Evolutionary conservation across 1,140 invertebrate genomes (phyloP).

Genomic region (Neotoxoptera formosana): DNA sequence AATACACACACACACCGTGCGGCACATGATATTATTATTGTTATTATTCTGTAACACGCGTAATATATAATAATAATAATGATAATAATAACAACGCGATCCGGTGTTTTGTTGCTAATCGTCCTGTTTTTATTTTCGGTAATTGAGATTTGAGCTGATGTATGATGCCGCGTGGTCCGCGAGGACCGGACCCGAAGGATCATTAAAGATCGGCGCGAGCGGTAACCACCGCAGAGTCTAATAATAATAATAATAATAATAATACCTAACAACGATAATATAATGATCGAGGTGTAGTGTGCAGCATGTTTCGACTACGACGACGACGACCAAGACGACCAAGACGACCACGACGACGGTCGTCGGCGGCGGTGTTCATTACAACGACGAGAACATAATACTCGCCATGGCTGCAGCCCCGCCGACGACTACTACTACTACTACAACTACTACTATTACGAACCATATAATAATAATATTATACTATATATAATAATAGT

Average conservation of each 20-base stretch:
- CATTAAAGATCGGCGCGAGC: background rate
- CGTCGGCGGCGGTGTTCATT: conserved; percentile 33
- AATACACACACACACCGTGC: background rate
- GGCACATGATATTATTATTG: background rate
- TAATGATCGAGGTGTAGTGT: conserved; percentile 10
- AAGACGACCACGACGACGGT: background rate
- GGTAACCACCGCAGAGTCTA: background rate
- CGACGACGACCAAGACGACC: background rate
- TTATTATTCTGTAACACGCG: background rate
- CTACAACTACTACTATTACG: background rate
- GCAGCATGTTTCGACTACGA: background rate
- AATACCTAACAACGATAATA: conserved; percentile 23
- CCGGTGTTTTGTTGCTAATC: conserved; percentile 10
- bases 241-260: conserved; percentile 30
- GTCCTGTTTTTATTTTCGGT: background rate
- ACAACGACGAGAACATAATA: conserved; percentile 35
- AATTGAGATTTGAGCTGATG: conserved; percentile 17
- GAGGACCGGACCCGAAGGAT: background rate
- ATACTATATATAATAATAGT: background rate
- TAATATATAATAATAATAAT: background rate
- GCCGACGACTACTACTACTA: background rate
- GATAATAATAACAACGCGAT: background rate
- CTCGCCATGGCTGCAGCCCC: background rate
- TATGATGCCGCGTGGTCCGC: too few relatives aligned
- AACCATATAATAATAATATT: background rate